These are phyloP conservation scores for Fukomys damarensis DNA, from an alignment of 2,113 vertebrate species.

Conservation along the genomic window DNA sequence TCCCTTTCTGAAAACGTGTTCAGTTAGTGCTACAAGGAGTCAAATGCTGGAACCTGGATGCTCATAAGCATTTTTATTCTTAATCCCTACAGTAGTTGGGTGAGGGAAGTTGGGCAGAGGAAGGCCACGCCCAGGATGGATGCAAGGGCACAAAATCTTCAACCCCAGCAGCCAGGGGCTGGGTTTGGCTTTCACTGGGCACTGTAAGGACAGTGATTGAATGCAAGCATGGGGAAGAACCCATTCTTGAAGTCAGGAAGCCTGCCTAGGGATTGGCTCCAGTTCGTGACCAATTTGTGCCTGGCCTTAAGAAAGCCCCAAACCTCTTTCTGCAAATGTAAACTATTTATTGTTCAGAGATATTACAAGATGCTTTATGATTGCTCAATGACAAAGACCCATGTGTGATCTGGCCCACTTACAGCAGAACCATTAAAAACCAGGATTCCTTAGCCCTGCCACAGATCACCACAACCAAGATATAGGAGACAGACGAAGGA, in stretches of 20 bases:
- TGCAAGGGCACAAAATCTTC: not conserved
- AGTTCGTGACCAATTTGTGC: not conserved
- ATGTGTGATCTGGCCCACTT: not conserved
- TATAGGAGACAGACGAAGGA: not conserved
- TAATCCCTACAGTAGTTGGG: not conserved
- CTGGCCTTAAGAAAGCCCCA: not conserved
- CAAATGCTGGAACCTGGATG: not conserved
- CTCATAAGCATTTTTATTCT: not conserved
- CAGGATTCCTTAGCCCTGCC: not conserved
- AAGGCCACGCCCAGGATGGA: not conserved
- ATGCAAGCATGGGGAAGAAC: not conserved
- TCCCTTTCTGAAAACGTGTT: not conserved
- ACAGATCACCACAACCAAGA: not conserved
- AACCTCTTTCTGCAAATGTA: not conserved
- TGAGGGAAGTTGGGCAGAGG: fast-evolving
- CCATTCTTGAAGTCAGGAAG: not conserved
- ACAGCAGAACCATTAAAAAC: not conserved
- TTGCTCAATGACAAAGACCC: not conserved
- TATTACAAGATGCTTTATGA: not conserved
- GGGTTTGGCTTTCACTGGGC: not conserved
- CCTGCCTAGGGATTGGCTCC: not conserved
- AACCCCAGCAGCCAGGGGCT: not conserved
- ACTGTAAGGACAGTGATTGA: not conserved
- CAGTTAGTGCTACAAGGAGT: not conserved
- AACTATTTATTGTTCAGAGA: not conserved